A percentile compares a stretch with the other conserved stretches of the same genome.
Conservation (phyloP, 1,140 invertebrate species). For the Neelides sp. region DNA sequence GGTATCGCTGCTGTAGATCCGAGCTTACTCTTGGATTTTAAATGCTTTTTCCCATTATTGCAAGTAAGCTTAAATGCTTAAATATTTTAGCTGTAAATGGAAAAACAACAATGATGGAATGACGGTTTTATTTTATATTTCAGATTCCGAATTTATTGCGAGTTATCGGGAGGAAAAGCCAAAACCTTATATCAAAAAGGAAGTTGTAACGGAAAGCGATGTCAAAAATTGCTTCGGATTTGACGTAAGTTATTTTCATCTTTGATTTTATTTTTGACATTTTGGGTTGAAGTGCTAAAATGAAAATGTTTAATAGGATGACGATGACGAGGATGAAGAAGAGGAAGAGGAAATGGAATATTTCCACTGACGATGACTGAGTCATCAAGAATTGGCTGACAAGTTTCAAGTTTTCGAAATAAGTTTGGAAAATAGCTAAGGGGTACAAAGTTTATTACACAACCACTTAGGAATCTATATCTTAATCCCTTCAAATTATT, state of each 20-base stretch:
- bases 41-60: not conserved
- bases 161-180: constrained; percentile 12
- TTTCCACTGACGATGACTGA: no score
- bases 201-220: constrained; percentile 47
- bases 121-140: not conserved
- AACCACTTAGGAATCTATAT: no score
- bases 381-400: no score
- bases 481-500: no score
- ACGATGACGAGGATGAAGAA: constrained; percentile 31
- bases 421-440: no score
- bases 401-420: no score
- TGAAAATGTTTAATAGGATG: constrained; percentile 21
- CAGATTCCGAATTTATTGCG: not conserved
- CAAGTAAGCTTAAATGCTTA: no score
- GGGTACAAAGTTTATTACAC: no score
- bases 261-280: constrained; percentile 1
- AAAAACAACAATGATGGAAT: not conserved
- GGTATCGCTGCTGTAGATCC: no score
- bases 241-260: constrained; percentile 47
- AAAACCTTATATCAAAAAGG: constrained; percentile 35
- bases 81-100: not conserved
- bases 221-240: constrained; percentile 75
- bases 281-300: not conserved
- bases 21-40: not conserved
- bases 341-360: constrained; percentile 19